These are phyloP conservation scores for Epizoanthus scotinus DNA, from an alignment of 92 coral and sea anemone species.

Conservation along the genomic window DNA sequence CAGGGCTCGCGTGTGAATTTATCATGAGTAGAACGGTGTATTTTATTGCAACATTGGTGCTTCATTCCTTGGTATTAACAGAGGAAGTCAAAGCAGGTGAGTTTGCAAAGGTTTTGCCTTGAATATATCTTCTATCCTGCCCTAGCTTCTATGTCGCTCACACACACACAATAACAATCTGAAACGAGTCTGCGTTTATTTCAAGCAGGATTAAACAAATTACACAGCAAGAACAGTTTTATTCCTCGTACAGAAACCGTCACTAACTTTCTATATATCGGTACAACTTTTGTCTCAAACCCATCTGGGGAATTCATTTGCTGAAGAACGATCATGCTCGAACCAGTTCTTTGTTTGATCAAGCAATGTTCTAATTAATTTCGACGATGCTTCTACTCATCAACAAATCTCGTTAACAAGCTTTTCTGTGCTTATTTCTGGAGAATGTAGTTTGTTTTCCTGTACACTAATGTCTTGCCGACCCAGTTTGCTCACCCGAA, in stretches of 20 bases:
- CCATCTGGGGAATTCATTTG: slow-evolving; percentile 1
- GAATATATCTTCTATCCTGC: too few species aligned
- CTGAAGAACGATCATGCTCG: not conserved
- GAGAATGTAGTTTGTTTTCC: not conserved
- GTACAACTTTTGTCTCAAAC: not conserved
- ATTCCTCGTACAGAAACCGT: not conserved
- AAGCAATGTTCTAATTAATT: not conserved
- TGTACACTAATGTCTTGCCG: not conserved
- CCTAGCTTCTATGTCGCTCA: not conserved
- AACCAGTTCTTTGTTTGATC: not conserved
- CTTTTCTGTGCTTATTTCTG: not conserved
- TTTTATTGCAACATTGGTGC: not conserved
- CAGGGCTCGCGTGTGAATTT: not conserved
- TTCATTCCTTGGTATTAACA: not conserved
- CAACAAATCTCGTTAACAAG: not conserved
- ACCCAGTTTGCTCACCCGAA: not conserved
- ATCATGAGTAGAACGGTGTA: not conserved
- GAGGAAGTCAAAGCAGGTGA: slow-evolving; percentile 5
- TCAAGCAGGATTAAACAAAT: not conserved
- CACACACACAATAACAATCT: not conserved
- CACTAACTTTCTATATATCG: not conserved
- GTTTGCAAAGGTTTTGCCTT: not conserved
- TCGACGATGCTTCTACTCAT: too few species aligned
- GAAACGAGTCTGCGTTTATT: not conserved
- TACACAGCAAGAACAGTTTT: not conserved